A percentile compares a stretch with the other conserved stretches of the same genome.
These are phyloP conservation scores for Diploptera punctata DNA, from an alignment of 2,888 invertebrate species.

Conservation along the genomic window DNA sequence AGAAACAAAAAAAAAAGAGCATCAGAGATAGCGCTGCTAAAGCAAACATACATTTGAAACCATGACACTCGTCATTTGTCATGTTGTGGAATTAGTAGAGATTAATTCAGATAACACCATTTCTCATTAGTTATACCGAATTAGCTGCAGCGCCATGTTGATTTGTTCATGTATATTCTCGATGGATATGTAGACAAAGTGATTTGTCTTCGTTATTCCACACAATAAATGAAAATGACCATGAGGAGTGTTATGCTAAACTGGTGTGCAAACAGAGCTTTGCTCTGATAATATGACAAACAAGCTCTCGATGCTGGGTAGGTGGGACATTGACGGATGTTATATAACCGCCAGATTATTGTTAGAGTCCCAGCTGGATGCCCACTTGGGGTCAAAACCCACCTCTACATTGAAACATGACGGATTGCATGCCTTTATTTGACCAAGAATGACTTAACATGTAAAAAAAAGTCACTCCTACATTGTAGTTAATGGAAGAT, in stretches of 20 bases:
- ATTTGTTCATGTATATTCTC: background rate
- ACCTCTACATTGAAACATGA: background rate
- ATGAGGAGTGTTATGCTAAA: background rate
- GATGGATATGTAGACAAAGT: constrained; percentile 4
- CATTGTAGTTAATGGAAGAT: too few species aligned
- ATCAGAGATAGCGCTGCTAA: background rate
- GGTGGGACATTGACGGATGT: constrained; percentile 7
- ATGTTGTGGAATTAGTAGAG: background rate
- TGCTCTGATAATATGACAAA: constrained; percentile 5
- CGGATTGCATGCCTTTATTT: too few species aligned
- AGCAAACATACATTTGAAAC: background rate
- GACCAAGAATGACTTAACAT: too few species aligned
- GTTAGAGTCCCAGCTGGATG: constrained; percentile 11
- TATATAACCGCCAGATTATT: background rate
- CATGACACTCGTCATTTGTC: background rate
- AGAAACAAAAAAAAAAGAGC: background rate
- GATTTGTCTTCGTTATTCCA: constrained; percentile 11
- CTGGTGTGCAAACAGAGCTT: constrained; percentile 13
- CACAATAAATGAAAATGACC: constrained; percentile 15
- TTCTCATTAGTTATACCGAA: constrained; percentile 7
- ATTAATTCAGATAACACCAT: constrained; percentile 9
- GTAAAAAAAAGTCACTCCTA: too few species aligned
- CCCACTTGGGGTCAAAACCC: constrained; percentile 3
- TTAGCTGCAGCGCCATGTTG: background rate
- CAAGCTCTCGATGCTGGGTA: constrained; percentile 3